Evolutionary conservation across 2,888 invertebrate genomes (phyloP), one percentile per base, ranked within the genome.

Genomic region (Meganola albula): DNA sequence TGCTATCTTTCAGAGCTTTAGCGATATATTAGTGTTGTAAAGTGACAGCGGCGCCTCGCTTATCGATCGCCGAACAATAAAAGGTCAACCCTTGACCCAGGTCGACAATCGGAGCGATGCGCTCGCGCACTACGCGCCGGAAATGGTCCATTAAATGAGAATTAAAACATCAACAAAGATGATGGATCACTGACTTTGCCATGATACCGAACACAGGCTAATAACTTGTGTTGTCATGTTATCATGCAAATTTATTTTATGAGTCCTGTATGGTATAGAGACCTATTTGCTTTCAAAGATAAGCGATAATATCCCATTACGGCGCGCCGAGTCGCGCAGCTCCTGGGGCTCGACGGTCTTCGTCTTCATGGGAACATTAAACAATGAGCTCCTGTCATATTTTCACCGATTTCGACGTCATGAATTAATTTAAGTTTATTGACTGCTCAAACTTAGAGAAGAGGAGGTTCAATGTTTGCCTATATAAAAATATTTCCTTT

Each of bases 41-140:
- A 42, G 39, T 51, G 58, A 50, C 59, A 54, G 58, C 50, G 65
- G 69, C 73, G 73, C 66, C 65, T 49, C 55, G 48, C 57, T 65
- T 73, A 74, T 74, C 73, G 59, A 67, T 66, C 65, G 32, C 45
- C 55, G 51, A 64, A 70, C 68, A 71, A 65, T 65, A 61, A 67
- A 69, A 65, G 71, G 69, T 63, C 61, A 65, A 58, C 60, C 55
- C 63, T 63, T 66, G 69, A 68, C 69, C 69, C 27, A 47, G 45
- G 56, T 57, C 58, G 57, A 46, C 62, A 59, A 62, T 62, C 63
- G 43, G 47, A 53, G 57, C 56, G 61, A 61, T 63, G 60, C 63
- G 69, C 63, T 58, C 56, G 58, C 64, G 60, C 60, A 58, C 51
- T 50, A 46, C 48, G 47, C 53, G 39, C 56, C 66, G 71, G 74